These are phyloP conservation scores for Anniella stebbinsi DNA, from an alignment of 2,797 vertebrate species.

Conservation along the genomic window DNA sequence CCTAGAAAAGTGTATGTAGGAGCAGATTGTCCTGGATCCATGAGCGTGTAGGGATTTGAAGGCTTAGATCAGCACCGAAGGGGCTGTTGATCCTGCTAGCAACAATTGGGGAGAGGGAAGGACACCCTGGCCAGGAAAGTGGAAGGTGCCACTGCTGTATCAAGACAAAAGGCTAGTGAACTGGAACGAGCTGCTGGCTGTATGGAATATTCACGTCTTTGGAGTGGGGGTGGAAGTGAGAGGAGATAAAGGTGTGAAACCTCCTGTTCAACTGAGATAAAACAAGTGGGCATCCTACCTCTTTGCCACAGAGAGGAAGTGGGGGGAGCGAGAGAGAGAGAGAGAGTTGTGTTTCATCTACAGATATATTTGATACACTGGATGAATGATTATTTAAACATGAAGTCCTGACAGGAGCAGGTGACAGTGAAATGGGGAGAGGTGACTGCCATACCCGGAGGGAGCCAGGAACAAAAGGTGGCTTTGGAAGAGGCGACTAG, in stretches of 20 bases:
- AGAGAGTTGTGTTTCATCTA: neutral
- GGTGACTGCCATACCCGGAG: neutral
- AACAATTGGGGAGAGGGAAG: neutral
- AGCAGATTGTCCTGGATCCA: too few relatives aligned
- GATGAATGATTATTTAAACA: slow-evolving; percentile 7
- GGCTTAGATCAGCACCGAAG: too few relatives aligned
- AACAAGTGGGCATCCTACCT: slow-evolving; percentile 10
- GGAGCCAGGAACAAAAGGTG: neutral
- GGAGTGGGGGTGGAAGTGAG: neutral
- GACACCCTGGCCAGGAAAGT: too few relatives aligned
- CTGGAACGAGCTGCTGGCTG: slow-evolving; percentile 6
- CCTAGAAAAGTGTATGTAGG: neutral
- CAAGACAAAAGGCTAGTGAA: neutral
- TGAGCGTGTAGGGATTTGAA: too few relatives aligned
- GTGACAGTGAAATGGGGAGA: slow-evolving; percentile 22
- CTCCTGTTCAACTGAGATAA: neutral
- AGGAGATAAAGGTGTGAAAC: fast-evolving
- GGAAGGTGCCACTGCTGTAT: slow-evolving; percentile 30
- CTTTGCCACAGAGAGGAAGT: neutral
- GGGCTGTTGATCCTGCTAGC: neutral
- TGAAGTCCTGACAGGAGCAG: neutral
- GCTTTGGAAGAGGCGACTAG: neutral
- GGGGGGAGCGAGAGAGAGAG: neutral
- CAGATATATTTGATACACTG: fast-evolving
- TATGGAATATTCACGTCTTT: slow-evolving; percentile 59